Base-by-base conservation (phyloP, 2,797 vertebrate genomes). In the Micropoecilia bifurca region DNA sequence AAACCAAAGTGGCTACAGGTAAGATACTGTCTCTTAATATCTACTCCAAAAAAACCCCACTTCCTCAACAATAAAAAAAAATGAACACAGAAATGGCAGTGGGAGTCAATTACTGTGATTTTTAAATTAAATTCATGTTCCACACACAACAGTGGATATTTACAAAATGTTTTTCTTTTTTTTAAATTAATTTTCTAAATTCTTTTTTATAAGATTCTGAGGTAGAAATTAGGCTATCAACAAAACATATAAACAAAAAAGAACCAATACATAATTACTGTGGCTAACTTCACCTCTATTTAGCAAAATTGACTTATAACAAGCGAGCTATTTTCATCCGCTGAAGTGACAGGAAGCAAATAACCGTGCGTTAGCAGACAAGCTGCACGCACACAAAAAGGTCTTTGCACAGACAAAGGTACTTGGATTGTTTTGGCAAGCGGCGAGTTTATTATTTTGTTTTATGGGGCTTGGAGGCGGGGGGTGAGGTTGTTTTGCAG, bases 391-490 rank as follows among this genome's bases (percentile, higher is more conserved):
- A 93, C 88, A 92, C 88, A 89, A 81, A 85, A 85, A 90, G 71
- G 66, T 74, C 22, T 83, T 71, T 63, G 80, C 90, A 91, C 77
- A 94, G 91, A 93, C 90, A 95, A 92, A 93, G 91, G 83, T 89
- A 81, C 75, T 87, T 77, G 81, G 87, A 85, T 85, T 91, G 85
- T 93, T 94, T 95, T 96, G 95, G 94, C 95, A 93, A 87, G 74
- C 47, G 46, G 90, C 83, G 87, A 95, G 93, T 96, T 93, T 95
- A 95, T 96, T 95, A 96, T 94, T 95, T 93, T 92, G 88, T 91
- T 94, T 94, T 96, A 96, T 93, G 77, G 93, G 93, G 88, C 88
- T 85, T 90, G 88, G 89, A 53, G 76, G 36, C 71, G 80, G 87
- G 36, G 84, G 83, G 28, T 41, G 73, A 61, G 82, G 85, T 96